These are phyloP conservation scores for Drosophila putrida DNA, from an alignment of 2,888 invertebrate genomes.

Conservation along the genomic window DNA sequence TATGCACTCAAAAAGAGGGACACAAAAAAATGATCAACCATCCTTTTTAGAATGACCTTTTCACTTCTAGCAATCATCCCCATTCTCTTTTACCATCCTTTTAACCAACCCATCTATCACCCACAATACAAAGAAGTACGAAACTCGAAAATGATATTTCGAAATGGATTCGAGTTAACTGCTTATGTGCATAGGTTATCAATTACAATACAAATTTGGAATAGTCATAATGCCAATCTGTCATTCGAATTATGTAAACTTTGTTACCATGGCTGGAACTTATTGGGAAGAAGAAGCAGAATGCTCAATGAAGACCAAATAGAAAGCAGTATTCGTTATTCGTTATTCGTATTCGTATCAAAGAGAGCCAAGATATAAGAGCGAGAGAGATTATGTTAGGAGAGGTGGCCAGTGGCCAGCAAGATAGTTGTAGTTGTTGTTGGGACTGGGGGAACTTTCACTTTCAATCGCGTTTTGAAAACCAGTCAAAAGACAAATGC, in stretches of 20 bases:
- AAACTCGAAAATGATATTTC: constrained; percentile 7
- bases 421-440: constrained; percentile 36
- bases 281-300: constrained; percentile 33
- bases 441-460: constrained; percentile 64
- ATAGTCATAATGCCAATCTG: constrained; percentile 4
- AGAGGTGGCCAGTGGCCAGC: constrained; percentile 20
- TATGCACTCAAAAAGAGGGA: too few relatives aligned
- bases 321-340: constrained; percentile 60
- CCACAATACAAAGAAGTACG: constrained; percentile 1
- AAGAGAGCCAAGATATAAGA: constrained; percentile 15
- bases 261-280: not conserved
- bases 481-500: constrained; percentile 58
- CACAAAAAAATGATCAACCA: too few relatives aligned
- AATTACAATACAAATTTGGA: constrained; percentile 5
- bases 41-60: not conserved
- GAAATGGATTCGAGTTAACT: not conserved
- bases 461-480: constrained; percentile 78
- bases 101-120: constrained; percentile 46
- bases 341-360: constrained; percentile 1
- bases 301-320: constrained; percentile 49
- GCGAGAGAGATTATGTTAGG: constrained; percentile 18
- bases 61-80: constrained; percentile 43
- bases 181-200: not conserved
- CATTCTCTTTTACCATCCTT: constrained; percentile 42
- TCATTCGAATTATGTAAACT: constrained; percentile 48